A percentile compares a stretch with the other conserved stretches of the same genome.
phyloP scores from a whole-genome alignment of 2,797 vertebrate species.

The Lophius americanus region DNA sequence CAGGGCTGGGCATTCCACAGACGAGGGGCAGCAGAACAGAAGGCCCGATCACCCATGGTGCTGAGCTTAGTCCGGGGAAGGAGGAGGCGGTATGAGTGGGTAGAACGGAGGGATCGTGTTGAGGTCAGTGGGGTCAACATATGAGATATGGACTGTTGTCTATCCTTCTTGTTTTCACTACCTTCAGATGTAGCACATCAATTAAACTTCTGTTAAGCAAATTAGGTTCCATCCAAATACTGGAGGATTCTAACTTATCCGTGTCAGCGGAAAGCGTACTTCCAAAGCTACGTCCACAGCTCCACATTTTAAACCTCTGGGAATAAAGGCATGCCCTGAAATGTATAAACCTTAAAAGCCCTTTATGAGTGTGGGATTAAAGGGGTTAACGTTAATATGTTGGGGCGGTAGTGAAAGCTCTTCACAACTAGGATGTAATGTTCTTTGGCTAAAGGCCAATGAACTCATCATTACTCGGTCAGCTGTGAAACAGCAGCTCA shows the following conservation, averaged over 20 bases:
- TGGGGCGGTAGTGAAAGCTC: conserved; percentile 36
- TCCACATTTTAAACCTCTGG: conserved; percentile 18
- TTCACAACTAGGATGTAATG: conserved; percentile 36
- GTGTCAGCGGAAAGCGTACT: neutral
- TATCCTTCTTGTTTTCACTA: conserved; percentile 7
- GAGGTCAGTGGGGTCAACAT: too few relatives aligned
- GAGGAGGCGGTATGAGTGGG: too few relatives aligned
- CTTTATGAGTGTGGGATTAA: conserved; percentile 54
- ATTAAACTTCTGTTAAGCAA: neutral
- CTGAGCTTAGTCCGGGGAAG: too few relatives aligned
- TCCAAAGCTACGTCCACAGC: neutral
- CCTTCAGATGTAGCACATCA: conserved; percentile 1
- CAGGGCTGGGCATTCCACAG: too few relatives aligned
- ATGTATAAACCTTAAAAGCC: conserved; percentile 35
- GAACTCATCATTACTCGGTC: conserved; percentile 61
- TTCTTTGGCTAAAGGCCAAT: conserved; percentile 46
- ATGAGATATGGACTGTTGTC: conserved; percentile 17
- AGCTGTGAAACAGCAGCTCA: conserved; percentile 59
- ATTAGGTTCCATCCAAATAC: neutral
- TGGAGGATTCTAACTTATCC: neutral
- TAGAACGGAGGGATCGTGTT: too few relatives aligned
- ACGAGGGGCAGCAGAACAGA: too few relatives aligned
- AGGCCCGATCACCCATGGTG: too few relatives aligned
- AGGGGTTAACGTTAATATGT: conserved; percentile 30
- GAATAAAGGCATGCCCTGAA: conserved; percentile 25